These are phyloP conservation scores for Macaca nemestrina DNA, from an alignment of 2,113 vertebrate genomes.

Conservation along the genomic window DNA sequence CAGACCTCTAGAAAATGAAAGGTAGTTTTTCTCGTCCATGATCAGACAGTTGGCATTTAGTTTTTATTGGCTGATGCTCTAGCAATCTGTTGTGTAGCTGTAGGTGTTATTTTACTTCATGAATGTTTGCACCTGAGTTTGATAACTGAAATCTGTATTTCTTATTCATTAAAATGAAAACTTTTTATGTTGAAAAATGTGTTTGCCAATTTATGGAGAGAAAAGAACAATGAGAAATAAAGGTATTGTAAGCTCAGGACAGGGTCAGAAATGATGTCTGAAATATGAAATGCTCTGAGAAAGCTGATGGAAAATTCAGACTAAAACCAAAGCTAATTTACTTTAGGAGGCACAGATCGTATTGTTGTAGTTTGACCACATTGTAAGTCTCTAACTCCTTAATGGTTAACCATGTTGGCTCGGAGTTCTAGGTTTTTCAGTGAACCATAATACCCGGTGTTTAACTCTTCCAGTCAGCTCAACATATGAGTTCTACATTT, in stretches of 20 bases:
- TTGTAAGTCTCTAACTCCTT: background rate
- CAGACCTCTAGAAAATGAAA: background rate
- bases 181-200: conserved; percentile 47
- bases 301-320: conserved; percentile 57
- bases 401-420: background rate
- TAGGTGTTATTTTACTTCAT: conserved; percentile 30
- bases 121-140: conserved; percentile 37
- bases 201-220: conserved; percentile 28
- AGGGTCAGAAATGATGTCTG: conserved; percentile 37
- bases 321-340: conserved; percentile 57
- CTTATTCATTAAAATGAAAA: conserved; percentile 54
- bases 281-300: conserved; percentile 45
- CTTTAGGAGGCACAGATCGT: conserved; percentile 17
- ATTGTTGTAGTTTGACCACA: background rate
- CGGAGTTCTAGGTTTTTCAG: background rate
- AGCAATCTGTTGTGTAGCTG: conserved; percentile 6
- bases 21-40: background rate
- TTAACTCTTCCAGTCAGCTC: background rate
- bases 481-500: background rate
- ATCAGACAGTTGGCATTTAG: background rate
- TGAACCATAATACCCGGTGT: background rate
- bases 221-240: conserved; percentile 52
- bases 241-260: conserved; percentile 34
- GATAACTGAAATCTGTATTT: conserved; percentile 48
- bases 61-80: background rate